phyloP scores from a whole-genome alignment of 2,888 invertebrate genomes.

The Campopleginae sp. region DNA sequence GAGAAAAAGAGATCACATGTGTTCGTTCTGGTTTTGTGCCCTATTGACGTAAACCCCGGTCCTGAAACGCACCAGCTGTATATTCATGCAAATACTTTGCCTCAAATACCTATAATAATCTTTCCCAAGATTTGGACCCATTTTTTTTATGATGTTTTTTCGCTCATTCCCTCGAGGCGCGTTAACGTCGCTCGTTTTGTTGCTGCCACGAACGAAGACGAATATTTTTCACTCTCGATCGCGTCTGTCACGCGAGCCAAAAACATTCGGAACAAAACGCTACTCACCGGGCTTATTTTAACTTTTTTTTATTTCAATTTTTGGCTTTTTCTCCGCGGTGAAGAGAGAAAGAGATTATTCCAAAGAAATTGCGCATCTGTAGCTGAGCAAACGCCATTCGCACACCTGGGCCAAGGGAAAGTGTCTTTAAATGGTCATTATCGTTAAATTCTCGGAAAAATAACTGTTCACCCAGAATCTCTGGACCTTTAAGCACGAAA shows the following conservation, averaged over 20 bases:
- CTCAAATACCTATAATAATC: slow-evolving; percentile 76
- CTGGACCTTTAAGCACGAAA: neutral
- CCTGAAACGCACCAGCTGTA: slow-evolving; percentile 51
- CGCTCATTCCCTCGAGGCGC: slow-evolving; percentile 52
- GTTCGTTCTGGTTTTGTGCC: slow-evolving; percentile 59
- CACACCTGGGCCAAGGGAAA: slow-evolving; percentile 56
- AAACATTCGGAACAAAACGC: slow-evolving; percentile 40
- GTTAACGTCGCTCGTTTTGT: slow-evolving; percentile 50
- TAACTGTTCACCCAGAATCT: neutral
- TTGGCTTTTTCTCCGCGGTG: slow-evolving; percentile 11
- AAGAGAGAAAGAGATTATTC: neutral
- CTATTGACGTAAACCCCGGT: slow-evolving; percentile 27
- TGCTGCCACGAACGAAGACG: slow-evolving; percentile 64
- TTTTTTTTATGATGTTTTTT: slow-evolving; percentile 12
- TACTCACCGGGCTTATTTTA: slow-evolving; percentile 24
- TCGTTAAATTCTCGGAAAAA: slow-evolving; percentile 19
- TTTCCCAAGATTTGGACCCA: slow-evolving; percentile 58
- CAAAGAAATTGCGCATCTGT: slow-evolving; percentile 50
- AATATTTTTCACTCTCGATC: slow-evolving; percentile 65
- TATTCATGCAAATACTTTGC: slow-evolving; percentile 75
- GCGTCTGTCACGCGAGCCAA: slow-evolving; percentile 74
- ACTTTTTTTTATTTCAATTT: slow-evolving; percentile 14
- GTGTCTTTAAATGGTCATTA: slow-evolving; percentile 4
- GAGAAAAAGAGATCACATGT: slow-evolving; percentile 15
- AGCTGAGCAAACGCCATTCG: slow-evolving; percentile 19